A percentile compares a stretch with the other conserved stretches of the same genome.
These are phyloP conservation scores for Leptarthrus brevirostris DNA, from an alignment of 2,888 invertebrate species.

Conservation along the genomic window DNA sequence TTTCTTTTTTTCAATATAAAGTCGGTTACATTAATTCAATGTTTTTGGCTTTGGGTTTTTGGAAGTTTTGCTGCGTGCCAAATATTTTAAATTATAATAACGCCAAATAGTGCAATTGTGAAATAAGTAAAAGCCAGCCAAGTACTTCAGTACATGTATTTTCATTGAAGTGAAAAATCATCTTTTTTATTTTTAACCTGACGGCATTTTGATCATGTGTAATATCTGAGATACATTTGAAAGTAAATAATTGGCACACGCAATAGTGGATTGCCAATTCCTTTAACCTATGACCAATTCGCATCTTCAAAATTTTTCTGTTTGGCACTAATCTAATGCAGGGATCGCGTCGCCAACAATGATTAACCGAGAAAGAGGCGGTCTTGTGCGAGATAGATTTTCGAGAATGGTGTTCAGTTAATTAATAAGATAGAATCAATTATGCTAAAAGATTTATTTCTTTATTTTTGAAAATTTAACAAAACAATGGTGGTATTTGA, in stretches of 20 bases:
- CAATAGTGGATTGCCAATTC: conserved; percentile 15
- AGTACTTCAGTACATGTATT: conserved; percentile 20
- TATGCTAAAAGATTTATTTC: conserved; percentile 15
- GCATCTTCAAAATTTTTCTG: conserved; percentile 6
- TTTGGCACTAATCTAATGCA: not conserved
- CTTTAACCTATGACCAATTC: conserved; percentile 34
- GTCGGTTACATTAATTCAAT: no score
- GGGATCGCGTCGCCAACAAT: no score
- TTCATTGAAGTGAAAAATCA: conserved; percentile 21
- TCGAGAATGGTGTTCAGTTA: no score
- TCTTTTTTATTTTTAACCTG: conserved; percentile 27
- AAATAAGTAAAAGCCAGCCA: conserved; percentile 15
- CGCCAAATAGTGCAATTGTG: conserved; percentile 2
- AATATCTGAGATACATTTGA: not conserved
- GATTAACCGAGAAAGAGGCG: no score
- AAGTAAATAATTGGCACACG: conserved; percentile 31
- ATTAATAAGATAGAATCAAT: not conserved
- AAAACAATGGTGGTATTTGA: no score
- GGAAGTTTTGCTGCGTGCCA: no score
- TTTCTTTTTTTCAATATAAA: no score
- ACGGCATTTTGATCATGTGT: not conserved
- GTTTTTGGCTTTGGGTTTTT: no score
- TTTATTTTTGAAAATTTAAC: conserved; percentile 14
- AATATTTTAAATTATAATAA: no score
- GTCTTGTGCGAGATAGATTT: no score